Conservation (phyloP, 2,797 vertebrate genomes). For the Naso thynnoides region DNA sequence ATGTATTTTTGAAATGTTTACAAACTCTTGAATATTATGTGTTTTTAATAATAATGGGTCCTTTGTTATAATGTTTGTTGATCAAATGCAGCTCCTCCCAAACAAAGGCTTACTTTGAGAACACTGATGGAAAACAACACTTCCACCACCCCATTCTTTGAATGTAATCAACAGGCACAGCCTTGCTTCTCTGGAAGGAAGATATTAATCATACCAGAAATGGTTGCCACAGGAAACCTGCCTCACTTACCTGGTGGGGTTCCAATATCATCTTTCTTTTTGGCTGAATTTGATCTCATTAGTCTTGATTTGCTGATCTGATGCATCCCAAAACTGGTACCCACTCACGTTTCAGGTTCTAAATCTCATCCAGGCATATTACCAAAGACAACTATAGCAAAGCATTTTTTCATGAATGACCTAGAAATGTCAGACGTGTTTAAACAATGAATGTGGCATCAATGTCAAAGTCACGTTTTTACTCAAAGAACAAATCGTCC, state of each 20-base stretch:
- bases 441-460: slow-evolving; percentile 47
- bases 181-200: slow-evolving; percentile 28
- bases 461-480: slow-evolving; percentile 43
- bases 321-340: slow-evolving; percentile 15
- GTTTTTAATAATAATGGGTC: no score
- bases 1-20: background rate
- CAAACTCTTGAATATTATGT: no score
- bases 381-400: slow-evolving; percentile 46
- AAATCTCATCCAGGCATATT: background rate
- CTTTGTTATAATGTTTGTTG: background rate
- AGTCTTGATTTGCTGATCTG: slow-evolving; percentile 38
- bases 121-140: background rate
- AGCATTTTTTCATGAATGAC: slow-evolving; percentile 33
- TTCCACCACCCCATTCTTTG: slow-evolving; percentile 10
- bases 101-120: slow-evolving; percentile 4
- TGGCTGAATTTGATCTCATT: slow-evolving; percentile 35
- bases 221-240: slow-evolving; percentile 29
- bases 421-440: slow-evolving; percentile 29
- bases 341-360: background rate
- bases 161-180: slow-evolving; percentile 23
- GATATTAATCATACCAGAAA: slow-evolving; percentile 52
- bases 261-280: slow-evolving; percentile 26
- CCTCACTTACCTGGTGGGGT: slow-evolving; percentile 14
- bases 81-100: background rate
- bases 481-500: slow-evolving; percentile 20